Base-by-base conservation (phyloP, 2,888 invertebrate genomes). In the Liodrosophila aerea region DNA sequence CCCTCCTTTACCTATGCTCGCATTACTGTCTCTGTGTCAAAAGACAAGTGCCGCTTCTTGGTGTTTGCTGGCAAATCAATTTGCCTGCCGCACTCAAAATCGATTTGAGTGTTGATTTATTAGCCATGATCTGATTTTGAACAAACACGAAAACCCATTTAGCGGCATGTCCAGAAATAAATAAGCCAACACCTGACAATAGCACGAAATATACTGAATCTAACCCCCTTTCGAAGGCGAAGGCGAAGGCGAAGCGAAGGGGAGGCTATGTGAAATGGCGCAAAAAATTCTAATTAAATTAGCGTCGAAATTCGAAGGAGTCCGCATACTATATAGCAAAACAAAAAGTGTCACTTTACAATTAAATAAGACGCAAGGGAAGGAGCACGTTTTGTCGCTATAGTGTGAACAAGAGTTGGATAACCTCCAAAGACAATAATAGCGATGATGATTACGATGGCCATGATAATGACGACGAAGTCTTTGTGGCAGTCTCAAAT, bases 41-140 rank as follows among this genome's bases (percentile, higher is more conserved):
- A 51, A 37, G 63, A 61, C 57, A 67, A 62, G 41, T 56, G 37
- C 39, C 31, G 46, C 43, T 39, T 27, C 27, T 4, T 37, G 22
- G 31, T 68, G 68, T 61, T 61, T 61, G 56, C 52, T 52, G 47
- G 64, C 64, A 69, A 71, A 59, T 59, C 71, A 54, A 68, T 71
- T 68, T 70, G 59, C 43, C 53, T 52, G 50, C 12, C 47, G 49
- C 56, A 56, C 46, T 63, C 63, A 77, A 77, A n/a, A 81, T 77
- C 71, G 64, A 70, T 81, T 74, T 56, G 82, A 64, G 75, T 76
- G 75, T 76, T 82, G 76, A 76, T 76, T 77, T 82, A 82, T 76
- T 74, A 75, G 67, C 78, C 74, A 71, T 76, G 82, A 82, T 76
- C 75, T 76, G 82, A 82, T 77, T 81, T 82, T 67, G 74, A 81